Evolutionary conservation across 1,140 invertebrate genomes (phyloP), one percentile per base, ranked within the genome.

Genomic region (Colletes latitarsis): DNA sequence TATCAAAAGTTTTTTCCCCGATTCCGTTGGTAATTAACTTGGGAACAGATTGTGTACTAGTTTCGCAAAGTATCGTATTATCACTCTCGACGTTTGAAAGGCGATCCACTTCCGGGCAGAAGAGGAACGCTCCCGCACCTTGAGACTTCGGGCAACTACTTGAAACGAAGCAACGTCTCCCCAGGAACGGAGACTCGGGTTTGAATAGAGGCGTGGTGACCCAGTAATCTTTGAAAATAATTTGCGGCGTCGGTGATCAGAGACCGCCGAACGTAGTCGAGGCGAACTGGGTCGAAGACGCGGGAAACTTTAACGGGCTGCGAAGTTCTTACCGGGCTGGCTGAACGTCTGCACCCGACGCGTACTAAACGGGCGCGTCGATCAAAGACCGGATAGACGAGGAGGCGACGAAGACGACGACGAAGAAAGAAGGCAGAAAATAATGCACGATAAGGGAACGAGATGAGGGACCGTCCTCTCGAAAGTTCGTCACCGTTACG

Each of bases 401-500:
- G 12, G 4, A 15, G 67, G 5, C 67, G 68, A 17, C 17, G 58
- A 64, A 79, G 71, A 41, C 39, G 70, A 10, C n/a, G 60, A 10
- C 30, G 70, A 49, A 46, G 69, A 60, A 84, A 19, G n/a, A 82
- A 43, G 64, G 64, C 64, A 15, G 60, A 73, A 68, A 52, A 77
- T 74, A 77, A 85, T 67, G 71, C 75, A 69, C 79, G 64, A 81
- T 82, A 70, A 85, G 66, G 73, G 73, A 82, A 77, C 53, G 57
- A 73, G 77, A 81, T 53, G 77, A 73, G 82, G 69, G 69, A 76
- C 66, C 71, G 67, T 55, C 68, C 83, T 82, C 88, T 91, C 80
- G 86, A 89, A 82, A 83, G 82, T 80, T 82, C 82, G 88, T 88
- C 81, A 87, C 79, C 82, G 88, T 89, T 83, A 78, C 89, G 79